phyloP scores from a whole-genome alignment of 2,797 vertebrate genomes.

The Acipenser ruthenus region DNA sequence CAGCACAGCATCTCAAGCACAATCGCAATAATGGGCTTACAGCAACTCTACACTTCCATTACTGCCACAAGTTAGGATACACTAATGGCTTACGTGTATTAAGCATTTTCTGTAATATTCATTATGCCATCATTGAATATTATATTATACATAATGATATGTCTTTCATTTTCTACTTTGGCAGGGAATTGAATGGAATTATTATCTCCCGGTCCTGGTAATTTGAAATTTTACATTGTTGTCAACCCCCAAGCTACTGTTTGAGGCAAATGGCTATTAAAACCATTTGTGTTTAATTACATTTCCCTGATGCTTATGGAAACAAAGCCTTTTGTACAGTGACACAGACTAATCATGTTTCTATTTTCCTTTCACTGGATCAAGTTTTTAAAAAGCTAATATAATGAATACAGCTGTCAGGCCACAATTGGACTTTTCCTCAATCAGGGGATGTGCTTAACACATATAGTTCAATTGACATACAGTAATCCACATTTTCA shows the following conservation, averaged over 20 bases:
- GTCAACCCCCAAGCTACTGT: neutral
- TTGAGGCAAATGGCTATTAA: slow-evolving; percentile 4
- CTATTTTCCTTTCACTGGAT: neutral
- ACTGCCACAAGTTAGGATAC: too few species aligned
- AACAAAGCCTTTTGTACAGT: neutral
- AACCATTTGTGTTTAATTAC: slow-evolving; percentile 7
- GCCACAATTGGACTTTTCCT: neutral
- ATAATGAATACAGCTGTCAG: neutral
- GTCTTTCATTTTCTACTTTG: neutral
- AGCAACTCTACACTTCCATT: too few species aligned
- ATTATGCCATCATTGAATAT: neutral
- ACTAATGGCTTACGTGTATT: too few species aligned
- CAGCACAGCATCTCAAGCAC: too few species aligned
- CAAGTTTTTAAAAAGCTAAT: neutral
- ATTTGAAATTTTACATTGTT: neutral
- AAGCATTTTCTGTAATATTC: too few species aligned
- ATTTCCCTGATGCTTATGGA: neutral
- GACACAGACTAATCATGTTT: slow-evolving; percentile 2
- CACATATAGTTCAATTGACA: too few species aligned
- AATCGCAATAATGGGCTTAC: too few species aligned
- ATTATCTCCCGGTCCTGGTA: neutral
- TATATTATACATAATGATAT: neutral
- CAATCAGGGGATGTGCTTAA: neutral
- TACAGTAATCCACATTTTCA: too few species aligned
- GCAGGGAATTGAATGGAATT: neutral